Conservation (phyloP, 1,140 invertebrate species). For the Bemisia tabaci region DNA sequence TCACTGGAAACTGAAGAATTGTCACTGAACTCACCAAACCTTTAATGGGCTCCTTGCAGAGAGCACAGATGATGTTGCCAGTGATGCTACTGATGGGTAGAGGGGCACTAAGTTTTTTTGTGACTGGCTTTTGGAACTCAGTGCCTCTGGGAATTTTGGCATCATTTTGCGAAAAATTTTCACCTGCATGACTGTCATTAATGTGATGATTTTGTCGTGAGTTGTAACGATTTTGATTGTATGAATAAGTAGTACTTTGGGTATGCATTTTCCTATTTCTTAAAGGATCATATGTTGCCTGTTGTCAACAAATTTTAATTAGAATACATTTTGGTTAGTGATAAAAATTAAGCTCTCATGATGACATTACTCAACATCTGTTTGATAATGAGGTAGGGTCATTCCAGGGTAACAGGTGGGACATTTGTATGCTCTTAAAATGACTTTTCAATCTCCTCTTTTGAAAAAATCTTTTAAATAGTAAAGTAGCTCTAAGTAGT, state of each 20-base stretch:
- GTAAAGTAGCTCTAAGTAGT: too few relatives aligned
- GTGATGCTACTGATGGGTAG: background rate
- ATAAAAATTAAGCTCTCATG: too few relatives aligned
- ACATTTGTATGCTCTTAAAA: too few relatives aligned
- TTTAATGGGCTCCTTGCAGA: background rate
- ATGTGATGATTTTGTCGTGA: background rate
- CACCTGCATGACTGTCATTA: background rate
- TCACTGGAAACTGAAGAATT: too few relatives aligned
- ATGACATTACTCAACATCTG: too few relatives aligned
- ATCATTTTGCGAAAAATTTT: too few relatives aligned
- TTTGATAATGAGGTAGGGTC: too few relatives aligned
- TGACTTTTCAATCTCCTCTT: too few relatives aligned
- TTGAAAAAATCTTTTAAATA: too few relatives aligned
- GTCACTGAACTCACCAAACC: background rate
- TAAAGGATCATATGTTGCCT: background rate
- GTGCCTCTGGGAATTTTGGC: background rate
- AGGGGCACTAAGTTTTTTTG: background rate
- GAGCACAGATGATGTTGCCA: background rate
- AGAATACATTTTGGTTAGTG: too few relatives aligned
- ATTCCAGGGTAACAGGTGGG: too few relatives aligned
- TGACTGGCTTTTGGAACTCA: background rate
- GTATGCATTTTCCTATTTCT: background rate
- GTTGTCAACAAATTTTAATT: too few relatives aligned
- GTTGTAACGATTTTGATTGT: background rate
- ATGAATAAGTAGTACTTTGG: background rate